phyloP scores from a whole-genome alignment of 2,888 invertebrate genomes.

The Panorpa germanica region DNA sequence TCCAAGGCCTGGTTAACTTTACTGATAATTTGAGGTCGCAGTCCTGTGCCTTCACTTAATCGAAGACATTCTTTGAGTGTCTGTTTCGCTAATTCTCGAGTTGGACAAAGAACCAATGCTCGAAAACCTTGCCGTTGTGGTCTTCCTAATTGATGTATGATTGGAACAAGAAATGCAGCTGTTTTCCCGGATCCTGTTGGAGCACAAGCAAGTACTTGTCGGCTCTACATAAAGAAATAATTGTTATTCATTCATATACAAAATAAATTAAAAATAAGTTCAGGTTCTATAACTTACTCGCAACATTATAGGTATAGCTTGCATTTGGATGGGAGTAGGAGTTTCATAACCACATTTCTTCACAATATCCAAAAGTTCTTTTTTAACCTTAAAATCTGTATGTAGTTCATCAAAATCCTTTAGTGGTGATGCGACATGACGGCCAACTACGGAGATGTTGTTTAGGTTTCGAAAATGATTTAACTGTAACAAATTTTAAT shows the following conservation, averaged over 20 bases:
- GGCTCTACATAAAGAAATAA: constrained; percentile 27
- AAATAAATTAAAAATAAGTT: constrained; percentile 2
- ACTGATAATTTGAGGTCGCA: constrained; percentile 59
- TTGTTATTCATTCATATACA: constrained; percentile 7
- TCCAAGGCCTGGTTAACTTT: constrained; percentile 55
- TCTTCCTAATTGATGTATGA: constrained; percentile 54
- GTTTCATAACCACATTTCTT: constrained; percentile 44
- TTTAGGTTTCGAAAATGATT: constrained; percentile 55
- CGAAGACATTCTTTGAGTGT: constrained; percentile 63
- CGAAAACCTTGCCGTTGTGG: constrained; percentile 60
- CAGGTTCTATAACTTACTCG: constrained; percentile 28
- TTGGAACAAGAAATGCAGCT: constrained; percentile 78
- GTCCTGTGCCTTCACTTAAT: constrained; percentile 51
- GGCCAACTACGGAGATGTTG: constrained; percentile 61
- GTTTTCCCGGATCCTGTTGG: constrained; percentile 98
- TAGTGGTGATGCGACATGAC: constrained; percentile 60
- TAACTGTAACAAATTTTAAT: constrained; percentile 29
- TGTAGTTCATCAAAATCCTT: constrained; percentile 46
- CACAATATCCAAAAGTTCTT: constrained; percentile 47
- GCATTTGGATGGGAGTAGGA: constrained; percentile 86
- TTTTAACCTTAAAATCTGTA: constrained; percentile 31
- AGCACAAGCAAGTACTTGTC: constrained; percentile 82
- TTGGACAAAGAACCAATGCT: constrained; percentile 80
- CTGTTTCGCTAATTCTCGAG: constrained; percentile 85
- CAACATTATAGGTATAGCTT: constrained; percentile 78